These are phyloP conservation scores for Seriola quinqueradiata DNA, from an alignment of 2,113 vertebrate genomes.

Conservation along the genomic window DNA sequence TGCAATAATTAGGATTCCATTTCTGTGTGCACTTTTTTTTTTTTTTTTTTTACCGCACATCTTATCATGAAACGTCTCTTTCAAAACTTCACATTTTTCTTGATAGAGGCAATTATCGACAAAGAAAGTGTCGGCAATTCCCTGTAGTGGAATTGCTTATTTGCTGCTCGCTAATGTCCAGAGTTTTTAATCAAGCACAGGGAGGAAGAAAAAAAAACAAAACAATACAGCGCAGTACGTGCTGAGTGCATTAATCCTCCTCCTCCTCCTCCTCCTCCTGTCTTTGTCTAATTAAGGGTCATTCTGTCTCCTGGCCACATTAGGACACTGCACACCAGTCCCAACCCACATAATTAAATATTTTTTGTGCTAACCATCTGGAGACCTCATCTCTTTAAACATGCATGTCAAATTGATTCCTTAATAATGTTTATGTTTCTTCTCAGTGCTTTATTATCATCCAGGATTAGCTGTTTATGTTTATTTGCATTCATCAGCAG, in stretches of 20 bases:
- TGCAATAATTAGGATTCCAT: not conserved
- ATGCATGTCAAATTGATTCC: conserved; percentile 81
- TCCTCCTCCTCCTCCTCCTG: conserved; percentile 44
- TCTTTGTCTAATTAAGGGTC: conserved; percentile 83
- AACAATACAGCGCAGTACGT: conserved; percentile 39
- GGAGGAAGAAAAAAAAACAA: conserved; percentile 22
- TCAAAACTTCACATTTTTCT: conserved; percentile 12
- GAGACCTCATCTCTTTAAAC: conserved; percentile 79
- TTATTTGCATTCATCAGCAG: conserved; percentile 59
- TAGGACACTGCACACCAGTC: conserved; percentile 70
- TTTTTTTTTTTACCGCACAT: not conserved
- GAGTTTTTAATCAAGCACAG: conserved; percentile 75
- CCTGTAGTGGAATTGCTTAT: conserved; percentile 42
- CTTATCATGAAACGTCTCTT: conserved; percentile 12
- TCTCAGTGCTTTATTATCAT: conserved; percentile 75
- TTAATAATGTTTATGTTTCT: conserved; percentile 79
- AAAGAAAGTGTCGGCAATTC: conserved; percentile 40
- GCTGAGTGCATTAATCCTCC: conserved; percentile 73
- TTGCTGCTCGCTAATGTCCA: conserved; percentile 60
- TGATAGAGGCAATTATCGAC: conserved; percentile 54
- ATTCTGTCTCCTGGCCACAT: conserved; percentile 79
- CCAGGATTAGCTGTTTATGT: conserved; percentile 76
- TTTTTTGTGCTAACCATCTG: conserved; percentile 75
- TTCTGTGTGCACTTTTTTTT: not conserved
- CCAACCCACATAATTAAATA: conserved; percentile 81